These are phyloP conservation scores for Cheiracanthium punctorium DNA, from an alignment of 2,888 invertebrate species.

Conservation along the genomic window DNA sequence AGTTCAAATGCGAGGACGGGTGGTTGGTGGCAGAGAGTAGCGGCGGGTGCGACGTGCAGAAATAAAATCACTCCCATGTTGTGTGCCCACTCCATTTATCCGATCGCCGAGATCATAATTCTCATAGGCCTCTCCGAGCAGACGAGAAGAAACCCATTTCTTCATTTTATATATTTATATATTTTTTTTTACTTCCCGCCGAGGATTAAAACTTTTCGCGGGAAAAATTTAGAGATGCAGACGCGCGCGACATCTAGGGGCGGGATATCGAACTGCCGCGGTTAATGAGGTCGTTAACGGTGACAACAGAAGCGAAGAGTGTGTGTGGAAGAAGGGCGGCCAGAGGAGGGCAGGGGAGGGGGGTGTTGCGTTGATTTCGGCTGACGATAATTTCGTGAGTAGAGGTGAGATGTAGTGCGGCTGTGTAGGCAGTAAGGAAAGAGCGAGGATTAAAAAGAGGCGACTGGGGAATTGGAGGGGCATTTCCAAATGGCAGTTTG, in stretches of 20 bases:
- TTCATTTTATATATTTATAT: too few species aligned
- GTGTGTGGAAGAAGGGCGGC: neutral
- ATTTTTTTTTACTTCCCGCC: too few species aligned
- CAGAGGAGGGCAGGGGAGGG: neutral
- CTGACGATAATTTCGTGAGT: constrained; percentile 28
- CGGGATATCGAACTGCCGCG: constrained; percentile 20
- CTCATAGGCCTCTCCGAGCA: neutral
- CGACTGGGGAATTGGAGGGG: neutral
- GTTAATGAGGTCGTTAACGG: constrained; percentile 52
- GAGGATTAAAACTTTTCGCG: constrained; percentile 27
- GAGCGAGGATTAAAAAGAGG: neutral
- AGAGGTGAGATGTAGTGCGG: constrained; percentile 4
- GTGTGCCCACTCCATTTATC: constrained; percentile 16
- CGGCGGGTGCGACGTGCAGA: neutral
- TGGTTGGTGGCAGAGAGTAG: neutral
- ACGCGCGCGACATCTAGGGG: constrained; percentile 20
- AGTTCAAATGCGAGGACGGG: constrained; percentile 10
- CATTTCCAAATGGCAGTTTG: constrained; percentile 9
- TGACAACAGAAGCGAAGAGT: constrained; percentile 17
- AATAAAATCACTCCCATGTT: constrained; percentile 10
- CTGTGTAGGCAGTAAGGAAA: neutral
- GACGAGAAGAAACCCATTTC: neutral
- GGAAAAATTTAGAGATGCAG: constrained; percentile 7
- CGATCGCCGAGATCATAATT: constrained; percentile 1
- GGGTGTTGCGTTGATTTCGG: constrained; percentile 31